Evolutionary conservation across 2,797 vertebrate genomes (phyloP).

Genomic region (Adelosebastes latens): DNA sequence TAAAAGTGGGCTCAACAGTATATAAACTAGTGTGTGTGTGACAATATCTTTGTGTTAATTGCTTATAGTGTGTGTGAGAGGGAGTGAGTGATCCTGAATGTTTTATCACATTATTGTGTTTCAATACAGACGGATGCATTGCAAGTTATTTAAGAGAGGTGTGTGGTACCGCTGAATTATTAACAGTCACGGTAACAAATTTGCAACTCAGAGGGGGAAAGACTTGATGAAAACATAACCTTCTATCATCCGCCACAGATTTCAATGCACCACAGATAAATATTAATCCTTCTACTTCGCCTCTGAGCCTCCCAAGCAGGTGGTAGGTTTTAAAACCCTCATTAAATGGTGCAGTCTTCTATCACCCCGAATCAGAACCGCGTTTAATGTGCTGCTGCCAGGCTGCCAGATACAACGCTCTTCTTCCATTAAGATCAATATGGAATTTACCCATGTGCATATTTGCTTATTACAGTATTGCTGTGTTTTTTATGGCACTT

Average conservation of each 20-base stretch:
- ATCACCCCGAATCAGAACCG: constrained; percentile 30
- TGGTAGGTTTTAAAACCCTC: constrained; percentile 46
- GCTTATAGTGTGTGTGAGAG: background rate
- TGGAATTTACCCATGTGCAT: background rate
- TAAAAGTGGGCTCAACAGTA: background rate
- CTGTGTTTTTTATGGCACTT: background rate
- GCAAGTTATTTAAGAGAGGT: constrained; percentile 2
- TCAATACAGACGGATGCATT: background rate
- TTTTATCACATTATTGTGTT: background rate
- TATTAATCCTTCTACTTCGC: constrained; percentile 38
- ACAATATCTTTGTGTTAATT: background rate
- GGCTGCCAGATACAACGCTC: background rate
- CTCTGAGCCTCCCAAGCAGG: constrained; percentile 31
- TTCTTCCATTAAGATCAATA: background rate
- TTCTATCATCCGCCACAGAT: constrained; percentile 33
- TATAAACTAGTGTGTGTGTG: background rate
- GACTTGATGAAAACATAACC: constrained; percentile 43
- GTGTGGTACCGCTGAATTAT: constrained; percentile 28
- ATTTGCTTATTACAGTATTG: background rate
- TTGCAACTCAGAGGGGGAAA: constrained; percentile 13
- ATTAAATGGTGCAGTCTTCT: constrained; percentile 38
- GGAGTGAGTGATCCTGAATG: background rate
- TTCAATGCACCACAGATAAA: constrained; percentile 36
- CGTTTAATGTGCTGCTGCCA: constrained; percentile 13
- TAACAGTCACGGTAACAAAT: constrained; percentile 15